A percentile compares a stretch with the other conserved stretches of the same genome.
Conservation (phyloP, 2,113 vertebrate species). For the Petaurus breviceps region DNA sequence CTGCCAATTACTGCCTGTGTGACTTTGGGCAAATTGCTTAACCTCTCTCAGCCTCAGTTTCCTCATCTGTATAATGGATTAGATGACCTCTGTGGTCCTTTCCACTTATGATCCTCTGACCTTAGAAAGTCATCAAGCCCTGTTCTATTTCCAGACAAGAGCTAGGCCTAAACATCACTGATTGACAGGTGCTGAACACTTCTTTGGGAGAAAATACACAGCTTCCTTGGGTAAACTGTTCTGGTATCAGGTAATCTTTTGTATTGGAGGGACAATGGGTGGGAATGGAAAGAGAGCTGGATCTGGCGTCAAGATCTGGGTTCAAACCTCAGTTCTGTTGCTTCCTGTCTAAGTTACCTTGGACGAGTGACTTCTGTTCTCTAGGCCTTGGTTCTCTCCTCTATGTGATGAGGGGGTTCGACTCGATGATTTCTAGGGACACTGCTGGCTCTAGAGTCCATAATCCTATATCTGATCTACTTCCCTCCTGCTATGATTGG, state of each 20-base stretch:
- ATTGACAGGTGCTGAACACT: background rate
- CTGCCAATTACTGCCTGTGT: background rate
- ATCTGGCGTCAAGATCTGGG: background rate
- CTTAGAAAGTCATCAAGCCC: constrained; percentile 27
- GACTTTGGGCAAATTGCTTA: background rate
- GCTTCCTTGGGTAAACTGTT: background rate
- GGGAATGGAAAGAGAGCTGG: background rate
- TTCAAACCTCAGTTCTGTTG: background rate
- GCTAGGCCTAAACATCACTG: background rate
- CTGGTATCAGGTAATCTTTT: constrained; percentile 26
- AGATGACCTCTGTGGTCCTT: background rate
- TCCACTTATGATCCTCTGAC: background rate
- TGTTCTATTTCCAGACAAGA: constrained; percentile 27
- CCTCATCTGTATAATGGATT: background rate
- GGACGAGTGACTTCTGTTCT: no score
- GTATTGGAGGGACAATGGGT: background rate
- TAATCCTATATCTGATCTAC: background rate
- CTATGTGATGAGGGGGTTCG: background rate
- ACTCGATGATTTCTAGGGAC: background rate
- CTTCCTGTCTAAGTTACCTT: background rate
- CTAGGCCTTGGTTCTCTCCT: background rate
- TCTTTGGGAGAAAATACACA: background rate
- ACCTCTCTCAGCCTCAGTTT: background rate
- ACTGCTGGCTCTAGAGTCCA: background rate
- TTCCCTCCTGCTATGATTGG: background rate